Conservation (phyloP, 2,888 invertebrate species). For the Emmelina monodactyla region DNA sequence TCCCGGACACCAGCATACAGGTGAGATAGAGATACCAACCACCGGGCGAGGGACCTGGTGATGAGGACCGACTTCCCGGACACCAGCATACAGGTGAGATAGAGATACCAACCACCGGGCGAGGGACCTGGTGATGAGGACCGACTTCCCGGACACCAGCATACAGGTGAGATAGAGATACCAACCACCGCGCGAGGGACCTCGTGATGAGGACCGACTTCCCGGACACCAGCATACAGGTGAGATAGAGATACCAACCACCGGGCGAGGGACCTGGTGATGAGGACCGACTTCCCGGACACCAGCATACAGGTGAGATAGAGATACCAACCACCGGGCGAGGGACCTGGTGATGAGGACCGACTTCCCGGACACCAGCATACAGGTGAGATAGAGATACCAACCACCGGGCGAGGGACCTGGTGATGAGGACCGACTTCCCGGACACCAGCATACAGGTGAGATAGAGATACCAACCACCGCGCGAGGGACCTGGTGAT, state of each 20-base stretch:
- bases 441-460: slow-evolving; percentile 45
- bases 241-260: slow-evolving; percentile 46
- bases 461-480: no score
- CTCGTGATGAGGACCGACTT: slow-evolving; percentile 36
- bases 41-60: slow-evolving; percentile 27
- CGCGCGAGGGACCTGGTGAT: slow-evolving; percentile 32
- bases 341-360: slow-evolving; percentile 33
- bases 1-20: slow-evolving; percentile 40
- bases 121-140: slow-evolving; percentile 32
- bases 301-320: slow-evolving; percentile 43
- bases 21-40: slow-evolving; percentile 50
- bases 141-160: slow-evolving; percentile 29
- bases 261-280: slow-evolving; percentile 30
- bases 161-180: slow-evolving; percentile 59
- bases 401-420: slow-evolving; percentile 22
- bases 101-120: slow-evolving; percentile 44
- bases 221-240: slow-evolving; percentile 42
- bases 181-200: slow-evolving; percentile 27
- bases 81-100: slow-evolving; percentile 42
- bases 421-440: slow-evolving; percentile 34
- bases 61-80: slow-evolving; percentile 34
- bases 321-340: slow-evolving; percentile 43
- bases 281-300: slow-evolving; percentile 31
- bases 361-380: slow-evolving; percentile 31
- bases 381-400: slow-evolving; percentile 62